Conservation (phyloP, 2,888 invertebrate genomes). For the Synergus itoensis region DNA sequence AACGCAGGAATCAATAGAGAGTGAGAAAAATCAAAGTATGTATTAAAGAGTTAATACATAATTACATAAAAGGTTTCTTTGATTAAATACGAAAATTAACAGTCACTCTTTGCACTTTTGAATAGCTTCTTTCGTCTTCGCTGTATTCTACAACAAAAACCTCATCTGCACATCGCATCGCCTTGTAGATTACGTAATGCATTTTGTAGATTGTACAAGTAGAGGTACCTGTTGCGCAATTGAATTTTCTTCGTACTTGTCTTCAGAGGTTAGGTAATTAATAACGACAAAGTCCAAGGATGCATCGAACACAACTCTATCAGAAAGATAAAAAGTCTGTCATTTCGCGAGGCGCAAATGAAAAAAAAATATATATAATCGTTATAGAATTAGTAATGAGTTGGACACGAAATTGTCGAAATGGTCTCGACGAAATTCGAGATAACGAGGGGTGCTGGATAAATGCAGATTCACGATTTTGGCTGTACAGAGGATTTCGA, state of each 20-base stretch:
- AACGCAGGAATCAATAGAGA: background rate
- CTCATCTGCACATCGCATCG: conserved; percentile 45
- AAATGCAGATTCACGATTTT: conserved; percentile 47
- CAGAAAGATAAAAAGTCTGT: conserved; percentile 31
- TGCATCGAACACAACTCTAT: conserved; percentile 55
- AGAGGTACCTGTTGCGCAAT: conserved; percentile 75
- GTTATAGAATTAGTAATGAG: conserved; percentile 27
- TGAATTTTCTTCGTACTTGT: conserved; percentile 73
- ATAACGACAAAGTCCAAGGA: conserved; percentile 76
- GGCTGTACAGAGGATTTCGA: conserved; percentile 49
- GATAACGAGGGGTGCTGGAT: conserved; percentile 37
- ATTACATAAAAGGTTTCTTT: background rate
- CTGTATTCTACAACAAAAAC: conserved; percentile 13
- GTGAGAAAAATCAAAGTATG: background rate
- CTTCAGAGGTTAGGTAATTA: conserved; percentile 76
- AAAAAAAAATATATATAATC: conserved; percentile 24
- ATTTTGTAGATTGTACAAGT: conserved; percentile 65
- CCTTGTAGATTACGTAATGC: conserved; percentile 64
- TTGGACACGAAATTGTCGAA: conserved; percentile 16
- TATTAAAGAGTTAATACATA: background rate
- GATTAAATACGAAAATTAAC: background rate
- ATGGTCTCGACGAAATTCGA: conserved; percentile 48
- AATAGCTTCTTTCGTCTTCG: background rate
- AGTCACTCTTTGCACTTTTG: background rate
- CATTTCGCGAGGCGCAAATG: conserved; percentile 7